Base-by-base conservation (phyloP, 2,113 vertebrate species). In the Parus major region DNA sequence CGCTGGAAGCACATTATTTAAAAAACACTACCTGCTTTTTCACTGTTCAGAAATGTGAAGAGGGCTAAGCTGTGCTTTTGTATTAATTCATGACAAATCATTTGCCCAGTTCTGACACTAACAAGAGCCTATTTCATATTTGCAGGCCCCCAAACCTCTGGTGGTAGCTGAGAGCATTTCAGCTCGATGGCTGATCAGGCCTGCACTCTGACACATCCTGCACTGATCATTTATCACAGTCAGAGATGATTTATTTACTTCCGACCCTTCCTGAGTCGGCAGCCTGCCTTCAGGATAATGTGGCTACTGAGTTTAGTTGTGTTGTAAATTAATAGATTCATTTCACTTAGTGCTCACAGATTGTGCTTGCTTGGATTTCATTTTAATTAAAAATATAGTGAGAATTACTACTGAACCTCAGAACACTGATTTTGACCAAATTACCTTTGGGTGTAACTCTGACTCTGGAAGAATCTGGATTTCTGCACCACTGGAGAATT, bases 171-270 rank as follows among this genome's bases (percentile, higher is more conserved):
- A 87, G 90, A 65, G 75, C 81, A 65, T 96, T 90, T 86, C 76
- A 84, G 84, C 25, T 33, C 46, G 88, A 92, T 88, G 84, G 91
- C 86, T 85, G 82, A 80, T 75, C 81, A 82, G 79, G 75, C 82
- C 61, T 88, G 78, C 91, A 71, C 92, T 86, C 87, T 91, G 93
- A 92, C 94, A 94, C 70, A 79, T 82, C 80, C 70, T 59, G 57
- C 60, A 46, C 78, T 87, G 90, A 92, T 96, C 90, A 69, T 96
- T 96, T 96, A 88, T 95, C 96, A 95, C 72, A 82, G 87, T 95
- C 86, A 65, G 35, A 63, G 66, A 77, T 95, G 90, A 96, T 96
- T 96, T 96, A 95, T 96, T 97, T 96, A 96, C 94, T 96, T 94
- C 92, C 68, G 42, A 92, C 78, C 72, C 88, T 91, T 57, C 95